phyloP scores from a whole-genome alignment of 2,797 vertebrate genomes.

The Hoplostethus mediterraneus region DNA sequence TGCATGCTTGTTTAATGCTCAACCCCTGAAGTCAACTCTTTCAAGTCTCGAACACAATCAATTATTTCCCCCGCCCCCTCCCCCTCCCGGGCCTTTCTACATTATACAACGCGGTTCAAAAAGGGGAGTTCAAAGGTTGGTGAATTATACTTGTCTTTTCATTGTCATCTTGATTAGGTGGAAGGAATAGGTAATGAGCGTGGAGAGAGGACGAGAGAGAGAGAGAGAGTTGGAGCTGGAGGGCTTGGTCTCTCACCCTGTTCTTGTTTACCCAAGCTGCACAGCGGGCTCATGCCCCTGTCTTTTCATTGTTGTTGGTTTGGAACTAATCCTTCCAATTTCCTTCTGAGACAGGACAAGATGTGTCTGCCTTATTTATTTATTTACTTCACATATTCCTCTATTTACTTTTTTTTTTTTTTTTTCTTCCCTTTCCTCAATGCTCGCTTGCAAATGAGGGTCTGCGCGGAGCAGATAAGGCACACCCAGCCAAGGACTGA shows the following conservation, averaged over 20 bases:
- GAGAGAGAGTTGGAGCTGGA: slow-evolving; percentile 41
- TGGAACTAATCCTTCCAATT: slow-evolving; percentile 87
- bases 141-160: slow-evolving; percentile 69
- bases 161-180: slow-evolving; percentile 76
- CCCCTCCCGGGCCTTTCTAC: slow-evolving; percentile 58
- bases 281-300: slow-evolving; percentile 76
- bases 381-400: slow-evolving; percentile 84
- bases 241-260: slow-evolving; percentile 65
- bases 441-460: slow-evolving; percentile 85
- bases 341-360: slow-evolving; percentile 83
- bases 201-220: slow-evolving; percentile 9
- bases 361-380: slow-evolving; percentile 82
- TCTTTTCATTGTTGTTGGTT: slow-evolving; percentile 84
- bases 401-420: slow-evolving; percentile 74
- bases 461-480: slow-evolving; percentile 84
- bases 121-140: slow-evolving; percentile 75
- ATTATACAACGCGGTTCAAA: slow-evolving; percentile 71
- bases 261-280: slow-evolving; percentile 77
- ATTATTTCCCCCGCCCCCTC: slow-evolving; percentile 51
- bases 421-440: slow-evolving; percentile 24
- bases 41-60: slow-evolving; percentile 75
- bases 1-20: slow-evolving; percentile 70
- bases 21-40: slow-evolving; percentile 70
- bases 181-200: slow-evolving; percentile 66
- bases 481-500: slow-evolving; percentile 79